Evolutionary conservation across 2,113 vertebrate species (phyloP).

Genomic region (Heteronetta atricapilla): DNA sequence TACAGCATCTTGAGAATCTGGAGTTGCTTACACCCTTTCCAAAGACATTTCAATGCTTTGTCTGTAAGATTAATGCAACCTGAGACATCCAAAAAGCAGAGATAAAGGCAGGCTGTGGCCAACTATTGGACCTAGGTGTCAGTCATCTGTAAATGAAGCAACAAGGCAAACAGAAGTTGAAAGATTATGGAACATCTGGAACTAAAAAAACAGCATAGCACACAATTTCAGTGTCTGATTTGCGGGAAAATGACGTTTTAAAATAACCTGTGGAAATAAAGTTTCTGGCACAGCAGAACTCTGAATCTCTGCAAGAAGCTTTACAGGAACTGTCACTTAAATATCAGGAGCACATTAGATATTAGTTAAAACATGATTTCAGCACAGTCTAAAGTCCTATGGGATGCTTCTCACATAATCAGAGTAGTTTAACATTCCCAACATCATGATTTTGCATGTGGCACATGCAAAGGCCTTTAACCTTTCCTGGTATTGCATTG

Average conservation of each 20-base stretch:
- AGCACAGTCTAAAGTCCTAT: not conserved
- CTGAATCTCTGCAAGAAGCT: not conserved
- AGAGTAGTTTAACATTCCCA: not conserved
- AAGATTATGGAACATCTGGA: not conserved
- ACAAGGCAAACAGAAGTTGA: not conserved
- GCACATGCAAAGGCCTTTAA: not conserved
- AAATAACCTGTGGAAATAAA: not conserved
- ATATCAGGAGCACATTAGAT: not conserved
- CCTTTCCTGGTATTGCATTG: not conserved
- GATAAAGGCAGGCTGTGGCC: constrained; percentile 74
- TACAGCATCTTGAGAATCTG: constrained; percentile 77
- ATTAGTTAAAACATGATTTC: not conserved
- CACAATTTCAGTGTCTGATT: not conserved
- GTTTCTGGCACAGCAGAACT: not conserved
- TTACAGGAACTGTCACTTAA: not conserved
- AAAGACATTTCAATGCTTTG: constrained; percentile 61
- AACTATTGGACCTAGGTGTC: constrained; percentile 78
- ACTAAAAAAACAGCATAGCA: not conserved
- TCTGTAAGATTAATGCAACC: constrained; percentile 76
- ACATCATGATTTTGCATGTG: not conserved
- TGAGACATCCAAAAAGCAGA: constrained; percentile 82
- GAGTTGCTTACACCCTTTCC: constrained; percentile 77
- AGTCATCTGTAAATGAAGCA: constrained; percentile 76
- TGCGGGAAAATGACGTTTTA: not conserved
- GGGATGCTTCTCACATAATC: not conserved